A percentile compares a stretch with the other conserved stretches of the same genome.
phyloP scores from a whole-genome alignment of 2,888 invertebrate genomes.

The Drosophila lacicola region DNA sequence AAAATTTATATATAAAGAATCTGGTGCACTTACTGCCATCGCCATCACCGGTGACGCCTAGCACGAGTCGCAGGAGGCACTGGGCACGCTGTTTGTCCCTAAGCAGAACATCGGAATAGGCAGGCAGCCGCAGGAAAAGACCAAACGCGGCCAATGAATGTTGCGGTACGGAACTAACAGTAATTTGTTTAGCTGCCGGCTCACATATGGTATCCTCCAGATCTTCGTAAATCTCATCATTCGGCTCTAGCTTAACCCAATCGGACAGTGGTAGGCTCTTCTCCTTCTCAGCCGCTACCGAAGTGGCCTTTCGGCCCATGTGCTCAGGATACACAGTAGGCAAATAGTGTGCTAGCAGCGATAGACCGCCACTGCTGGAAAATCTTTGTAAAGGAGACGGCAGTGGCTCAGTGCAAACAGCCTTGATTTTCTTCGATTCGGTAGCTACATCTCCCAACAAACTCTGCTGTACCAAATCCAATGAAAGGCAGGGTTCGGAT shows the following conservation, averaged over 20 bases:
- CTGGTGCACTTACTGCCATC: conserved; percentile 89
- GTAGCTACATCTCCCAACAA: conserved; percentile 40
- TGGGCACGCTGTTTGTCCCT: conserved; percentile 93
- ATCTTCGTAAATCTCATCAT: conserved; percentile 88
- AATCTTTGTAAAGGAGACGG: conserved; percentile 91
- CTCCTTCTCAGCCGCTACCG: conserved; percentile 85
- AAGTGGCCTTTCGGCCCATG: conserved; percentile 86
- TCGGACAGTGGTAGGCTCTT: conserved; percentile 84
- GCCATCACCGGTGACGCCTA: conserved; percentile 96
- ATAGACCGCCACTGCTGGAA: conserved; percentile 94
- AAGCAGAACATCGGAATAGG: conserved; percentile 95
- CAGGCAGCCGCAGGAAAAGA: conserved; percentile 93
- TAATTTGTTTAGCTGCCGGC: conserved; percentile 86
- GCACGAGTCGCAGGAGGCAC: conserved; percentile 92
- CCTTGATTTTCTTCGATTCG: conserved; percentile 71
- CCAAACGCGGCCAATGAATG: conserved; percentile 97
- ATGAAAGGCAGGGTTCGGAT: conserved; percentile 86
- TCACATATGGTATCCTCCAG: conserved; percentile 86
- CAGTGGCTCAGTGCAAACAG: conserved; percentile 82
- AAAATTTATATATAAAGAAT: not conserved
- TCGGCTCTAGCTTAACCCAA: conserved; percentile 86
- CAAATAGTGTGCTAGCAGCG: conserved; percentile 94
- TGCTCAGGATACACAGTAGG: conserved; percentile 95
- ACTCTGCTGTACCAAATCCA: conserved; percentile 76
- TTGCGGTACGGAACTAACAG: conserved; percentile 91